Evolutionary conservation across 2,797 vertebrate genomes (phyloP).

Genomic region (Heterohyrax brucei): DNA sequence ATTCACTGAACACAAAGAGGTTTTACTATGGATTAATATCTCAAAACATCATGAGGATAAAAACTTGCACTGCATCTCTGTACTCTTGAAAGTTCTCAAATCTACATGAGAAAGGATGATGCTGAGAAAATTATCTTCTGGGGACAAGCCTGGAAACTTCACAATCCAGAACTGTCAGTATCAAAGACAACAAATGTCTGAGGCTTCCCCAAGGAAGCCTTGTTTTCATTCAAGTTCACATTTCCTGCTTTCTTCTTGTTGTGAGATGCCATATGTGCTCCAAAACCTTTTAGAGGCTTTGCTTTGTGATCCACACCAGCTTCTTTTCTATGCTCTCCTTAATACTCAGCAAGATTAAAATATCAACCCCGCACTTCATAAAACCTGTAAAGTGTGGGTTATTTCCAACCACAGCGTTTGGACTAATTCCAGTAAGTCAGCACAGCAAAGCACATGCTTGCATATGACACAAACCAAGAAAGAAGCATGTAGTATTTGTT

Average conservation of each 20-base stretch:
- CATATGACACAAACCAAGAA: conserved; percentile 52
- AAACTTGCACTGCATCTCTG: background rate
- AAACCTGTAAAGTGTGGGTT: conserved; percentile 70
- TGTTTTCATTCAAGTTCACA: background rate
- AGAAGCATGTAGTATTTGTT: conserved; percentile 80
- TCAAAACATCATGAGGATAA: background rate
- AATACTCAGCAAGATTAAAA: conserved; percentile 71
- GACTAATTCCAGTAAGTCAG: conserved; percentile 73
- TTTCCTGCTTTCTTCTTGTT: conserved; percentile 49
- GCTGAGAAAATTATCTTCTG: conserved; percentile 15
- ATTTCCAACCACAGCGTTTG: conserved; percentile 71
- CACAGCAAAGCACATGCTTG: conserved; percentile 61
- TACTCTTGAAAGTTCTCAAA: background rate
- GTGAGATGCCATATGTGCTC: conserved; percentile 61
- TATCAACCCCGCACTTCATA: conserved; percentile 64
- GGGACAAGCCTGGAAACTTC: conserved; percentile 19
- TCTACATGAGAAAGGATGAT: background rate
- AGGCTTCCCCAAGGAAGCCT: background rate
- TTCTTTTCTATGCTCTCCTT: conserved; percentile 26
- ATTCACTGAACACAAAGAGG: background rate
- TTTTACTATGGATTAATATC: background rate
- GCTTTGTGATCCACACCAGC: background rate
- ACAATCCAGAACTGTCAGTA: conserved; percentile 21
- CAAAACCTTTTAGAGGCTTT: conserved; percentile 1
- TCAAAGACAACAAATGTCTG: background rate